phyloP scores from a whole-genome alignment of 2,797 vertebrate species.

The Delichon dasypus region DNA sequence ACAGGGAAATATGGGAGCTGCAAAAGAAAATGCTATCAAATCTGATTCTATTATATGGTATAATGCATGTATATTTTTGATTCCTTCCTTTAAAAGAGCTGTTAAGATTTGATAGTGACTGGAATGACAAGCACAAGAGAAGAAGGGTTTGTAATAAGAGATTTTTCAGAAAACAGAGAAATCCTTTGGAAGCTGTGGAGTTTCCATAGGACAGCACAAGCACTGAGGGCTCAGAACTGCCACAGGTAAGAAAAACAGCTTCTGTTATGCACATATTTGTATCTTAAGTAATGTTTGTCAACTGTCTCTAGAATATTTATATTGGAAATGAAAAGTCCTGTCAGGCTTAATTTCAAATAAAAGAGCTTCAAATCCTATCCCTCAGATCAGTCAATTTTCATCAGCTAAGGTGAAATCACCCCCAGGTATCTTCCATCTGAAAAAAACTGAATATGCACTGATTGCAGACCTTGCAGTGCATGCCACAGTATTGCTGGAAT shows the following conservation, averaged over 20 bases:
- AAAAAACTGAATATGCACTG: neutral
- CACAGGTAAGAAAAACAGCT: slow-evolving; percentile 33
- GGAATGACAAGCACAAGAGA: neutral
- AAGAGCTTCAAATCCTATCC: neutral
- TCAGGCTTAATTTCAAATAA: neutral
- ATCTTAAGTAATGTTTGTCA: neutral
- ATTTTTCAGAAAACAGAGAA: neutral
- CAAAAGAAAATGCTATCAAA: neutral
- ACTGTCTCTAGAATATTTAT: neutral
- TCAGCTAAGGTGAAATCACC: neutral
- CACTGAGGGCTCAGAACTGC: neutral
- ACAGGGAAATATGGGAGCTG: neutral
- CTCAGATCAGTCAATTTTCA: neutral
- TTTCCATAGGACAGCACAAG: neutral
- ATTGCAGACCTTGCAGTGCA: neutral
- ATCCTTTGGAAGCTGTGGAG: neutral
- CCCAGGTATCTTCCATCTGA: neutral
- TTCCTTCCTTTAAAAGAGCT: neutral
- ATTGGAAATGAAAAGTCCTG: neutral
- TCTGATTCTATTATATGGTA: neutral
- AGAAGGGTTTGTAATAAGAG: neutral
- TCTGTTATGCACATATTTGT: neutral
- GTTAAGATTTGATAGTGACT: neutral
- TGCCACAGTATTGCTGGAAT: neutral
- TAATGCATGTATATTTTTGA: neutral